Evolutionary conservation across 2,888 invertebrate genomes (phyloP).

Genomic region (Malthinus seriepunctatus): DNA sequence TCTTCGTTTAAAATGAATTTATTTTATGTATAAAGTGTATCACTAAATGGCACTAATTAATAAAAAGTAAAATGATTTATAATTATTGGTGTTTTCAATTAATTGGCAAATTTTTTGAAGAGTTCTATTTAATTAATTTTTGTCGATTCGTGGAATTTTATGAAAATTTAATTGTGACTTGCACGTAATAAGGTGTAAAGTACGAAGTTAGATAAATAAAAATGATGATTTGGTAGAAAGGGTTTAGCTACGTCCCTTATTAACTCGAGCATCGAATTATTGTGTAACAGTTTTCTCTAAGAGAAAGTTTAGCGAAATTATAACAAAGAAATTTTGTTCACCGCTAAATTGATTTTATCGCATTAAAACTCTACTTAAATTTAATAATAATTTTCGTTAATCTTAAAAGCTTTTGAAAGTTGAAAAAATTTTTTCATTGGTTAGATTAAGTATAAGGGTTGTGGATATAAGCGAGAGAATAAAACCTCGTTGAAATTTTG

Average conservation of each 20-base stretch:
- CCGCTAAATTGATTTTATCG: slow-evolving; percentile 18
- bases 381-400: slow-evolving; percentile 8
- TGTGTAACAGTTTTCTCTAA: slow-evolving; percentile 7
- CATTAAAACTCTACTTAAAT: slow-evolving; percentile 13
- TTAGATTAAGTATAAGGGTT: slow-evolving; percentile 1
- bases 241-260: slow-evolving; percentile 10
- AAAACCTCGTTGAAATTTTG: slow-evolving; percentile 11
- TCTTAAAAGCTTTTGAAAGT: slow-evolving; percentile 22
- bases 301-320: slow-evolving; percentile 13
- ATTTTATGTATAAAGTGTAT: no score
- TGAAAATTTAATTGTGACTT: no score
- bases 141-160: no score
- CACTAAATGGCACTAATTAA: no score
- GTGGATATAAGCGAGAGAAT: slow-evolving; percentile 8
- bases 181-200: no score
- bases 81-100: no score
- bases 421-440: slow-evolving; percentile 7
- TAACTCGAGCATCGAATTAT: slow-evolving; percentile 12
- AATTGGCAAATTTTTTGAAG: no score
- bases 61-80: no score
- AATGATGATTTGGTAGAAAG: slow-evolving; percentile 1
- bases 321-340: slow-evolving; percentile 9
- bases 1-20: no score
- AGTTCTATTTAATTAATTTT: no score
- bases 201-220: neutral